These are phyloP conservation scores for Triplophysa rosa DNA, from an alignment of 2,113 vertebrate species.

Conservation along the genomic window DNA sequence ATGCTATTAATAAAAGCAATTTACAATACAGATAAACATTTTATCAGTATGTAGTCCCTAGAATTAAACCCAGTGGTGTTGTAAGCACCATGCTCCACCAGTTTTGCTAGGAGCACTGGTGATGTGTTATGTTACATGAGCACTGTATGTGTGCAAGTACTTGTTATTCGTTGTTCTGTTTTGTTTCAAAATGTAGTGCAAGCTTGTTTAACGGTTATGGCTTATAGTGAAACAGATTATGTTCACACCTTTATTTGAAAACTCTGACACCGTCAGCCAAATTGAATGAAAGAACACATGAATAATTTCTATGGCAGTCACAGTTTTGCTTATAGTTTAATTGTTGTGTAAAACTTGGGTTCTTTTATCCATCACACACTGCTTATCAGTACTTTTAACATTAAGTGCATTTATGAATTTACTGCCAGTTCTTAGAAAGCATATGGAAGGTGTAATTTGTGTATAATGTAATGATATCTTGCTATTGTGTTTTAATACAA, in stretches of 20 bases:
- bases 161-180: too few relatives aligned
- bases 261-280: not conserved
- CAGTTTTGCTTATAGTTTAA: not conserved
- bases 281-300: not conserved
- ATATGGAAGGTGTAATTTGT: too few relatives aligned
- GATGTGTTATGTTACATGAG: not conserved
- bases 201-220: not conserved
- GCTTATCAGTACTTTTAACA: not conserved
- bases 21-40: too few relatives aligned
- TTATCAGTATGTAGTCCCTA: too few relatives aligned
- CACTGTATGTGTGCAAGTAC: not conserved
- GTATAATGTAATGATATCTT: not conserved
- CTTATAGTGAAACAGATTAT: not conserved
- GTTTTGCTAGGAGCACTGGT: too few relatives aligned
- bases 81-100: too few relatives aligned
- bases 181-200: too few relatives aligned
- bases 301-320: slow-evolving; percentile 19
- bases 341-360: not conserved
- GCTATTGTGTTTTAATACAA: not conserved
- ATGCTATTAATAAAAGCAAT: too few relatives aligned
- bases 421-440: not conserved
- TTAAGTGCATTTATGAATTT: not conserved
- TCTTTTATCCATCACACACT: not conserved
- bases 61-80: too few relatives aligned
- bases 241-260: not conserved